Evolutionary conservation across 1,140 invertebrate genomes (phyloP).

Genomic region (Coenobita brevimanus): DNA sequence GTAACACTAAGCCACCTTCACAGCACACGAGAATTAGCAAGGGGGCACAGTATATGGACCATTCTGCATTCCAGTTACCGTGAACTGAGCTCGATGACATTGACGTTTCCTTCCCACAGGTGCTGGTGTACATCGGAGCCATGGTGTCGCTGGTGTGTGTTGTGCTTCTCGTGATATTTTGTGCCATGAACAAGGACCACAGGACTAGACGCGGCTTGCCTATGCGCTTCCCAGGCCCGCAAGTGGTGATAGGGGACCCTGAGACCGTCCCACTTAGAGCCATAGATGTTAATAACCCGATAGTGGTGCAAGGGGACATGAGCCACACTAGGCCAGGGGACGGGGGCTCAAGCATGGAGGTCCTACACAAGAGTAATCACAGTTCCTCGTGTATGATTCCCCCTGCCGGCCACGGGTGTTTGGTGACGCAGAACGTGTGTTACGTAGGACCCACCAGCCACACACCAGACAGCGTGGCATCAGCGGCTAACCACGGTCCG

Average conservation of each 20-base stretch:
- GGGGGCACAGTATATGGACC: too few relatives aligned
- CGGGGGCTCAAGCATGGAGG: conserved; percentile 1
- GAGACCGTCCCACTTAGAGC: conserved; percentile 40
- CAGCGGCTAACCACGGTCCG: conserved; percentile 15
- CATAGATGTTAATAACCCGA: conserved; percentile 24
- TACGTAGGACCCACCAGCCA: background rate
- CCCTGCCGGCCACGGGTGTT: background rate
- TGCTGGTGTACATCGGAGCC: conserved; percentile 58
- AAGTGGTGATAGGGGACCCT: conserved; percentile 40
- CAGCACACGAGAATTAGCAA: too few relatives aligned
- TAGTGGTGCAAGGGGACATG: conserved; percentile 18
- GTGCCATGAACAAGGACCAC: conserved; percentile 57
- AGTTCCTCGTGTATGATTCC: conserved; percentile 24
- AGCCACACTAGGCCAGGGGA: conserved; percentile 13
- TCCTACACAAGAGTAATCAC: conserved; percentile 33
- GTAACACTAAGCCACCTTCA: too few relatives aligned
- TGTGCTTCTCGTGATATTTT: conserved; percentile 56
- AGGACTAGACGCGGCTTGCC: conserved; percentile 45
- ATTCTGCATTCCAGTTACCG: too few relatives aligned
- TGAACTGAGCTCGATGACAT: too few relatives aligned
- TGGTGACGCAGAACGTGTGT: conserved; percentile 11
- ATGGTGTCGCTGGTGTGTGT: conserved; percentile 57
- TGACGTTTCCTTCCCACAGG: too few relatives aligned
- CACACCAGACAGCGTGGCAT: background rate
- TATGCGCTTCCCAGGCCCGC: conserved; percentile 29